Base-by-base conservation (phyloP, 2,113 vertebrate species). In the Gymnorhina tibicen region DNA sequence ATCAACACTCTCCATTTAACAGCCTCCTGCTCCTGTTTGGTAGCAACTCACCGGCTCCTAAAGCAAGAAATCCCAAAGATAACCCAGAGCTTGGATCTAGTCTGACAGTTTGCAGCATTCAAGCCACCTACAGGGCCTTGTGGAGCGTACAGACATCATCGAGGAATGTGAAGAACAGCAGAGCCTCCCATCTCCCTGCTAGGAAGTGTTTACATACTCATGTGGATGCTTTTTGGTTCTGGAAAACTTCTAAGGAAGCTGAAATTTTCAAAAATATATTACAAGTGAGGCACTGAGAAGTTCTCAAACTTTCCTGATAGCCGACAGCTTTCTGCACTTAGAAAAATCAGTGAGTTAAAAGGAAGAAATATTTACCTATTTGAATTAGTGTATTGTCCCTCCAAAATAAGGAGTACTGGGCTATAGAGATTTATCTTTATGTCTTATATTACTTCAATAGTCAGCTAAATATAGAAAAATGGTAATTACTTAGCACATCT, bases 401-500 rank as follows among this genome's bases (percentile, higher is more conserved):
- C 44, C 50, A 87, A 87, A 87, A 59, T 8, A 35, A 32, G 17
- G 17, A 17, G 27, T 17, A 72, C 8, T 18, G 15, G 19, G 26
- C 58, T 50, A 41, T 0, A 67, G 20, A 60, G 24, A 60, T 75
- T 88, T 84, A 37, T 79, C 39, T 86, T 67, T 74, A 77, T 9
- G 80, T 73, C 37, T 64, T 39, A 1, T 13, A 44, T 73, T 76
- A 76, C 68, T 85, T 86, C 73, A 90, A 81, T 2, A 70, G 44
- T 39, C 32, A 66, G 50, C 64, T 86, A 91, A 91, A 92, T 91
- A 94, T 88, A 97, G 93, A 52, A 88, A 85, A 96, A 86, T 50
- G 13, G 76, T 92, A 90, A 93, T 79, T 94, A 95, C 91, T 96
- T 92, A 93, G 59, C 59, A 78, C 52, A 87, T 93, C 87, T 96